Percentiles rank a stretch among this genome's conserved stretches.
Conservation (phyloP, 2,797 vertebrate species). For the Rhincodon typus region DNA sequence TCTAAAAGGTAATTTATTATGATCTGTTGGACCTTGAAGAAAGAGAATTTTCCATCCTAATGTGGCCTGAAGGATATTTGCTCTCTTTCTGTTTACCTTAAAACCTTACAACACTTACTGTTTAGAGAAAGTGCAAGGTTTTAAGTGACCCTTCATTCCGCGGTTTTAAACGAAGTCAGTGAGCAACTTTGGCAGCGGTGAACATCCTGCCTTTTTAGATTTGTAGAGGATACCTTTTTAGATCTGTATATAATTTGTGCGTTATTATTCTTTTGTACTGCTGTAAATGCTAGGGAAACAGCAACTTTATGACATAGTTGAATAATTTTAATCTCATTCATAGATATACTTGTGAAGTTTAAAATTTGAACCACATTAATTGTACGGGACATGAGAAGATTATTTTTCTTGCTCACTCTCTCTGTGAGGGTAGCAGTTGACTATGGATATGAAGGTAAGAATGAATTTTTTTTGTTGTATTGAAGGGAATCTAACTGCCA, state of each 20-base stretch:
- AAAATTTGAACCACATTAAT: not conserved
- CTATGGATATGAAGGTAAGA: not conserved
- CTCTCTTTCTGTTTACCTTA: not conserved
- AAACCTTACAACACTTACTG: not conserved
- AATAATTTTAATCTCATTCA: constrained; percentile 20
- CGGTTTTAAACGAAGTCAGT: not conserved
- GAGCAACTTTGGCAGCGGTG: not conserved
- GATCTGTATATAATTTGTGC: not conserved
- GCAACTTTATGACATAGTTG: not conserved
- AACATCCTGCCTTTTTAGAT: not conserved
- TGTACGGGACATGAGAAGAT: not conserved
- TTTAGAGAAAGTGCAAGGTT: not conserved
- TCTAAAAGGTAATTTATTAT: constrained; percentile 5
- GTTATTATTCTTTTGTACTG: not conserved
- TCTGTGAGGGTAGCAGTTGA: not conserved
- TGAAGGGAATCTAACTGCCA: no score
- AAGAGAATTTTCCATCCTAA: not conserved
- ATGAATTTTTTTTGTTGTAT: not conserved
- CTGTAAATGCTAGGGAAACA: not conserved
- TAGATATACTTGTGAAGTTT: not conserved
- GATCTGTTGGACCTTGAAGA: not conserved
- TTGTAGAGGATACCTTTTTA: not conserved
- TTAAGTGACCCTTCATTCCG: not conserved
- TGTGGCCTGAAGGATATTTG: not conserved
- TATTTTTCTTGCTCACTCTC: constrained; percentile 7